Conservation (phyloP, 2,113 vertebrate genomes). For the Corythornis vintsioides region DNA sequence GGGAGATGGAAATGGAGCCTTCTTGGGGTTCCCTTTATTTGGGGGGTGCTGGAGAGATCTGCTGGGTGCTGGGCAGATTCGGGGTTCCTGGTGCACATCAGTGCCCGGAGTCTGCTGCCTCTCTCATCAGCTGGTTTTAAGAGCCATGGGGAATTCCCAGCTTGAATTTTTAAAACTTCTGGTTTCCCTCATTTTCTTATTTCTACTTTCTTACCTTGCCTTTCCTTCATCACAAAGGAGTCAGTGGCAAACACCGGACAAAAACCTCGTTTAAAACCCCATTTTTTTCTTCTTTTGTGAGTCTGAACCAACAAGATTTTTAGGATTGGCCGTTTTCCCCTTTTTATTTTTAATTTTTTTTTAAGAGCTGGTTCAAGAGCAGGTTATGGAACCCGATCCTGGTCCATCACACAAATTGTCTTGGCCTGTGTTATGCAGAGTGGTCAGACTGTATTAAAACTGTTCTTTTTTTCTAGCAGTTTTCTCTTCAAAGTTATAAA, state of each 20-base stretch:
- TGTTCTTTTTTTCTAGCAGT: neutral
- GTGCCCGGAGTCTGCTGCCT: neutral
- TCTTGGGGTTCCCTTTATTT: accelerated
- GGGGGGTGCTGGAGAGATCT: accelerated
- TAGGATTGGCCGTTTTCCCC: neutral
- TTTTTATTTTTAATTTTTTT: neutral
- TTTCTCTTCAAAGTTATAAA: neutral
- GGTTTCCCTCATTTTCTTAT: neutral
- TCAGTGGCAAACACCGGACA: accelerated
- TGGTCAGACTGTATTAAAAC: neutral
- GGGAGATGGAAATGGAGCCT: accelerated
- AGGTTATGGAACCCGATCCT: accelerated
- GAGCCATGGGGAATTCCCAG: neutral
- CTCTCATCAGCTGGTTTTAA: too few species aligned
- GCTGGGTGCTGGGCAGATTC: accelerated
- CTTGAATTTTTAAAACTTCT: accelerated
- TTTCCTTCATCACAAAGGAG: neutral
- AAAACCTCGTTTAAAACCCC: neutral
- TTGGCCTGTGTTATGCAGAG: neutral
- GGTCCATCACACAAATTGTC: neutral
- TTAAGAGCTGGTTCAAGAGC: neutral
- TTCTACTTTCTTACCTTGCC: neutral
- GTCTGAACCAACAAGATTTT: neutral
- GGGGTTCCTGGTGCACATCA: accelerated
- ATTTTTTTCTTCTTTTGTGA: neutral